Evolutionary conservation across 2,113 vertebrate species (phyloP).

Genomic region (Lophotis ruficrista): DNA sequence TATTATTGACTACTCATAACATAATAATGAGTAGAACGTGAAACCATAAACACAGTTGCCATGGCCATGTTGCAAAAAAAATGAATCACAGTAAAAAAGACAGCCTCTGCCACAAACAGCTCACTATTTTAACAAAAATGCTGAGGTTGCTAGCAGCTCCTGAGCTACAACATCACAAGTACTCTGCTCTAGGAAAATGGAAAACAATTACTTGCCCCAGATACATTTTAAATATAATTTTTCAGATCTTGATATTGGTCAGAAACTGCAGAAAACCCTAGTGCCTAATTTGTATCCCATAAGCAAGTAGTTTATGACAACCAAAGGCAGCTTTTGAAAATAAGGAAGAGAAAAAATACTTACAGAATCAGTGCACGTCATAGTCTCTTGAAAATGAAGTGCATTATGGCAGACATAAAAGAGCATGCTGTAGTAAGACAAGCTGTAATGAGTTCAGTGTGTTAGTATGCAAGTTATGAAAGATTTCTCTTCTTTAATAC

Average conservation of each 20-base stretch:
- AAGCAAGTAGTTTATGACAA: constrained; percentile 37
- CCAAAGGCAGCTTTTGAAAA: constrained; percentile 42
- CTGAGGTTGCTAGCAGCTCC: background rate
- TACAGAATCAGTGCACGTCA: constrained; percentile 37
- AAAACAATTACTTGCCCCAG: constrained; percentile 30
- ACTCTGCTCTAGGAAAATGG: background rate
- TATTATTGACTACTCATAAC: background rate
- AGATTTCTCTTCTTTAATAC: constrained; percentile 53
- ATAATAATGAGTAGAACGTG: background rate
- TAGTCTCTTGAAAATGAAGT: constrained; percentile 55
- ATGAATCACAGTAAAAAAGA: background rate
- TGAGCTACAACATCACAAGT: background rate
- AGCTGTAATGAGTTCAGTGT: constrained; percentile 57
- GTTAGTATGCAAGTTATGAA: constrained; percentile 65
- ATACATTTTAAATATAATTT: constrained; percentile 28
- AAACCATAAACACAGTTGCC: background rate
- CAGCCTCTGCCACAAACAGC: background rate
- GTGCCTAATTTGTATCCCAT: constrained; percentile 30
- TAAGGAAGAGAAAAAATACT: constrained; percentile 7
- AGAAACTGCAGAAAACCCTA: constrained; percentile 32
- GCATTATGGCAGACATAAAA: constrained; percentile 23
- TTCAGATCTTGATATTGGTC: background rate
- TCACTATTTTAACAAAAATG: background rate
- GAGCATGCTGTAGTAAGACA: constrained; percentile 41
- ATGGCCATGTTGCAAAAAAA: background rate